Evolutionary conservation across 2,888 invertebrate genomes (phyloP), one percentile per base, ranked within the genome.

Genomic region (Drosophila helvetica): DNA sequence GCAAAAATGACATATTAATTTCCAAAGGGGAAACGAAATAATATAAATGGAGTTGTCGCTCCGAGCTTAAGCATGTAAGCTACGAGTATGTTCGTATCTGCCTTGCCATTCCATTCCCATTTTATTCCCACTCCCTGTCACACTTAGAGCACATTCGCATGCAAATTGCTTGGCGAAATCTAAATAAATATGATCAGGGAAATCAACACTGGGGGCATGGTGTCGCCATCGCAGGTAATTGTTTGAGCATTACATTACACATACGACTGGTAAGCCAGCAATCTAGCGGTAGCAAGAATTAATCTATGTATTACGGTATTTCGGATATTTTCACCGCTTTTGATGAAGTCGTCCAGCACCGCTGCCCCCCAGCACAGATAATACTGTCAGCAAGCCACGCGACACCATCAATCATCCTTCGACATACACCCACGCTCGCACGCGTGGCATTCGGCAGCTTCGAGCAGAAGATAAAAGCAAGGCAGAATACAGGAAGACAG

Each of bases 1-100:
- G 65, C 80, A 83, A 77, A 88, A 86, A 86, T 88, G 86, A 88
- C 88, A 86, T 88, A 86, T 86, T 88, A 86, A 88, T 86, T 86
- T 88, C 86, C 79, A 86, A 88, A 78, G 88, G 83, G 86, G 80
- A 88, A 86, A 88, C 77, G 86, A 79, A 86, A 80, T 88, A 78
- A 88, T 83, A 74, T 74, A 65, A 88, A 81, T 88, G 84, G 78
- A 88, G 86, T 76, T 88, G 79, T 86, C 79, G 86, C 84, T 68
- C 45, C 50, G 25, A 75, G 82, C 72, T 68, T 64, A 47, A 75
- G 77, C 67, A 45, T 69, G 77, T 70, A 63, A 78, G 70, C 70
- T 38, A 6, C 6, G 15, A 74, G 66, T 65, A 63, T 62, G 38
- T 25, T 47, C 19, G 47, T 25, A 2, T n/a, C 30, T 30, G 48